phyloP scores from a whole-genome alignment of 1,140 invertebrate genomes.

The Trachymyrmex septentrionalis region DNA sequence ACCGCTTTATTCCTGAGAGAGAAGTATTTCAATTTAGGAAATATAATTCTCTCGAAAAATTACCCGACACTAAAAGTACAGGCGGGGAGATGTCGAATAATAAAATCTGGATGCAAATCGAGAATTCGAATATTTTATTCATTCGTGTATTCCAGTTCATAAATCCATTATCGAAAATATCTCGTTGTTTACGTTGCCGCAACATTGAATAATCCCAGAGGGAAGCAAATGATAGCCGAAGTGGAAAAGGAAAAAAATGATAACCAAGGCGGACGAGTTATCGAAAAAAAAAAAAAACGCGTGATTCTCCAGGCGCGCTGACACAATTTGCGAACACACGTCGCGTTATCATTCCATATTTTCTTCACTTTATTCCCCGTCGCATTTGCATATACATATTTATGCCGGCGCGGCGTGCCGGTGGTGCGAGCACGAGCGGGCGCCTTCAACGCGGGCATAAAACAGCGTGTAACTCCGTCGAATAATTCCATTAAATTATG shows the following conservation, averaged over 20 bases:
- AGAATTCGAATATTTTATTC: background rate
- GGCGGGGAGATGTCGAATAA: background rate
- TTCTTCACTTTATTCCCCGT: slow-evolving; percentile 57
- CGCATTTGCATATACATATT: slow-evolving; percentile 62
- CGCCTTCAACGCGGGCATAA: slow-evolving; percentile 60
- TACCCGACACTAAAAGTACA: background rate
- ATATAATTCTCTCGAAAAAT: background rate
- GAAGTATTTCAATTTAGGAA: background rate
- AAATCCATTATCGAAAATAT: slow-evolving; percentile 35
- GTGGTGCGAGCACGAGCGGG: slow-evolving; percentile 30
- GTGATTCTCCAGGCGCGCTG: slow-evolving; percentile 33
- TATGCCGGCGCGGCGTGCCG: slow-evolving; percentile 24
- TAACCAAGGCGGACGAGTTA: slow-evolving; percentile 31
- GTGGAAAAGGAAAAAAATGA: slow-evolving; percentile 46
- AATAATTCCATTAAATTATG: slow-evolving; percentile 66
- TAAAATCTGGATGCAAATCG: background rate
- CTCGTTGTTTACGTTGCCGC: background rate
- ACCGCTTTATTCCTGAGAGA: background rate
- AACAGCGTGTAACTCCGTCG: slow-evolving; percentile 58
- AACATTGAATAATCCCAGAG: background rate
- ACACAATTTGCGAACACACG: slow-evolving; percentile 50
- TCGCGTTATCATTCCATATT: slow-evolving; percentile 61
- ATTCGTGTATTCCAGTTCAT: background rate
- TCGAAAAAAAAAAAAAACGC: slow-evolving; percentile 45
- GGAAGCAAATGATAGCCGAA: background rate